Evolutionary conservation across 2,888 invertebrate species (phyloP).

Genomic region (Tanytarsus gracilentus): DNA sequence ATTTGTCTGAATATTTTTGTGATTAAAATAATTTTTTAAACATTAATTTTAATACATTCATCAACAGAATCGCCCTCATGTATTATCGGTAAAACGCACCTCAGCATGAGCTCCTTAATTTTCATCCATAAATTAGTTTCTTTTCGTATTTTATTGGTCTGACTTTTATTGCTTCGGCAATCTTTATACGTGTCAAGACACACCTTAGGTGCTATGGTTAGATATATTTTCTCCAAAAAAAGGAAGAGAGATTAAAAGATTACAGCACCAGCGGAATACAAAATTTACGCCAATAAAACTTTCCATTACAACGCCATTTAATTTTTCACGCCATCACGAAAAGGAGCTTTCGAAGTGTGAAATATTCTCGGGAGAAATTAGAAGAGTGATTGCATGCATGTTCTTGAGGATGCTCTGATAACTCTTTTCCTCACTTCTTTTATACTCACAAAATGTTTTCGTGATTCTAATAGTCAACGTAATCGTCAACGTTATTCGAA

Average conservation of each 20-base stretch:
- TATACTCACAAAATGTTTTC: too few relatives aligned
- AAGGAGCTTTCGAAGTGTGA: slow-evolving; percentile 30
- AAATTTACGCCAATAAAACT: slow-evolving; percentile 30
- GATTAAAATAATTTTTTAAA: too few relatives aligned
- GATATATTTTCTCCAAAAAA: background rate
- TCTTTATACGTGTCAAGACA: slow-evolving; percentile 22
- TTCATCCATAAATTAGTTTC: slow-evolving; percentile 16
- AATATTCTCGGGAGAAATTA: slow-evolving; percentile 20
- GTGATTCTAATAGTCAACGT: too few relatives aligned
- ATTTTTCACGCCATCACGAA: slow-evolving; percentile 30
- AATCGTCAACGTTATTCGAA: too few relatives aligned
- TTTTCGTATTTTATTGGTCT: slow-evolving; percentile 18
- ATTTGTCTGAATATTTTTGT: too few relatives aligned
- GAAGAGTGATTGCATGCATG: background rate
- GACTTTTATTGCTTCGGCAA: slow-evolving; percentile 4
- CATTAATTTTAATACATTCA: too few relatives aligned
- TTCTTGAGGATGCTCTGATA: too few relatives aligned
- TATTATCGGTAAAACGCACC: slow-evolving; percentile 9
- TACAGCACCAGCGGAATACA: slow-evolving; percentile 18
- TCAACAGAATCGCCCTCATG: too few relatives aligned
- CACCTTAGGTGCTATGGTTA: background rate
- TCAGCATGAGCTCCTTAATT: slow-evolving; percentile 17
- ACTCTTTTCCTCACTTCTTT: too few relatives aligned
- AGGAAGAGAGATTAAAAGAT: slow-evolving; percentile 29
- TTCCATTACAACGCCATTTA: slow-evolving; percentile 28